Conservation (phyloP, 2,113 vertebrate genomes). For the Elachura formosa region DNA sequence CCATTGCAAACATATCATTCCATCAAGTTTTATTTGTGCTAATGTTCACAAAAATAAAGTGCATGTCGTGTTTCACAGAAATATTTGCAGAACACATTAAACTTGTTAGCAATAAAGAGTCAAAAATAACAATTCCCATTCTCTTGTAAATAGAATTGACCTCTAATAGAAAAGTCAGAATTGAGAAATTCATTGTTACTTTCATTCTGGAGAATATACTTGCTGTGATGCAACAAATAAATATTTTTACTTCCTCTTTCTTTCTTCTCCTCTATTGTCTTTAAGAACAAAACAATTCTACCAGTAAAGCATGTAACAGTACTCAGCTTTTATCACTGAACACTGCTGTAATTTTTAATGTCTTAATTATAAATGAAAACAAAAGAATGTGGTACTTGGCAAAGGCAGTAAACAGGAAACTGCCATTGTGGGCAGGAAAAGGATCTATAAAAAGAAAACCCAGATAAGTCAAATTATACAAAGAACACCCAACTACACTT, state of each 20-base stretch:
- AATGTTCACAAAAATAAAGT: background rate
- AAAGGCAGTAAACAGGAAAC: conserved; percentile 30
- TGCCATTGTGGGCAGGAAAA: background rate
- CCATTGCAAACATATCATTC: background rate
- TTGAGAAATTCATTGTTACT: conserved; percentile 41
- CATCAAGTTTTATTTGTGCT: background rate
- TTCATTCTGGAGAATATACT: conserved; percentile 34
- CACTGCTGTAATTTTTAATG: conserved; percentile 3
- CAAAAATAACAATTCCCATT: conserved; percentile 38
- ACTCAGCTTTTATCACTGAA: background rate
- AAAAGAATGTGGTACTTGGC: background rate
- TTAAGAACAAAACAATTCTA: conserved; percentile 5
- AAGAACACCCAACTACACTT: background rate
- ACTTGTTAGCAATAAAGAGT: background rate
- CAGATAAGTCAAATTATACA: conserved; percentile 48
- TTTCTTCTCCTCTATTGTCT: background rate
- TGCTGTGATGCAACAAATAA: background rate
- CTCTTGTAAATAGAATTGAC: conserved; percentile 42
- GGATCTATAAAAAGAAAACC: conserved; percentile 43
- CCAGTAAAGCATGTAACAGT: background rate
- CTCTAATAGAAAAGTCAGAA: conserved; percentile 40
- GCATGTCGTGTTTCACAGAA: background rate
- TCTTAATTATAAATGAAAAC: conserved; percentile 29
- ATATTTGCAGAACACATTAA: background rate
- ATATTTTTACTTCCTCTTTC: background rate